Evolutionary conservation across 2,797 vertebrate genomes (phyloP), one percentile per base, ranked within the genome.

Genomic region (Bradypodion ventrale): DNA sequence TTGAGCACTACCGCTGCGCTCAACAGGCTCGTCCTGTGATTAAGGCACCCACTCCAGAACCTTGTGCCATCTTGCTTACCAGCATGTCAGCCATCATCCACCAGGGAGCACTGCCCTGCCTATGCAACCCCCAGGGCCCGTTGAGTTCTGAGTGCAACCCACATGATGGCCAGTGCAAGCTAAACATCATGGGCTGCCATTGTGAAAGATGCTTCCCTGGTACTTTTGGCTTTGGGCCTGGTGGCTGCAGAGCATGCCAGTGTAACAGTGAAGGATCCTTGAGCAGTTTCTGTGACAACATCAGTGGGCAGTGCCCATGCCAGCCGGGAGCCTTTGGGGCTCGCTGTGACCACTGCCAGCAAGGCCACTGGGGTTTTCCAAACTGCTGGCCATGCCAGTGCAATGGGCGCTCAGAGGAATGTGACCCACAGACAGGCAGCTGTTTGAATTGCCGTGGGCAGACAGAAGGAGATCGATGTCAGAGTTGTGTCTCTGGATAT

Each of bases 351-450:
- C 95, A 95, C 37, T 99, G 98, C 89, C 98, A 97, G 90, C 92
- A 92, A 0, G 97, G 97, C 27, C 95, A 99, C 95, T 99, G 98
- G 98, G 98, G 98, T 83, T 99, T 99, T 93, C 98, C 98, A 0
- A 91, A 87, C 89, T 99, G 98, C 93, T 95, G 93, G 63, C 96
- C 95, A 0, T 99, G 98, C 92, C 97, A 96, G 80, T 99, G 98
- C 90, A 98, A 98, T 0, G 97, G 98, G 5, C 98, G 97, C 0
- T 90, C 98, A 0, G 97, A 98, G 13, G 95, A 96, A 74, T 98
- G 98, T 0, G 94, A 98, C 66, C 94, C 96, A 80, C 96, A 92
- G 86, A 97, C 95, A 0, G 98, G 98, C 1, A 79, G 90, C 40
- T 99, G 98, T 92, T 87, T 97, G 86, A 89, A 86, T 92, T 99